Evolutionary conservation across 2,797 vertebrate species (phyloP).

Genomic region (Eulemur coronatus): DNA sequence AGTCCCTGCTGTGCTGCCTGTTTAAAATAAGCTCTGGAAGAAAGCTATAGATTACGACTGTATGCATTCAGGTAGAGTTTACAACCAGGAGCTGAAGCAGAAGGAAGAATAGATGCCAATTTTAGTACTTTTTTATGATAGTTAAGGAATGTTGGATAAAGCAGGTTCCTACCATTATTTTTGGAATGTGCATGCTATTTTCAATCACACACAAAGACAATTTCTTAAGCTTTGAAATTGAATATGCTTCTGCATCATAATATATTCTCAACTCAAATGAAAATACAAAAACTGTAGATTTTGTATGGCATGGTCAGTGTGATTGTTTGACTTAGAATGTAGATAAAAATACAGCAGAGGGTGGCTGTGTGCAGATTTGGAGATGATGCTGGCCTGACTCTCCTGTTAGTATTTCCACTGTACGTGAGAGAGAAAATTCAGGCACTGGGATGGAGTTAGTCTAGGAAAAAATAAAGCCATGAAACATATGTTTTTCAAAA

Average conservation of each 20-base stretch:
- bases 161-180: not conserved
- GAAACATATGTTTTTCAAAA: conserved; percentile 32
- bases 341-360: not conserved
- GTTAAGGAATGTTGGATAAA: not conserved
- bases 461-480: not conserved
- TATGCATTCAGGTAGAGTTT: conserved; percentile 51
- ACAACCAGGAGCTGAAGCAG: conserved; percentile 46
- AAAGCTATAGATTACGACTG: conserved; percentile 62
- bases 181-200: not conserved
- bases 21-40: conserved; percentile 61
- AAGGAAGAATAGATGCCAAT: conserved; percentile 20
- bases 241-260: not conserved
- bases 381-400: not conserved
- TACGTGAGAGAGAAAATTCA: not conserved
- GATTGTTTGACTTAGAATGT: not conserved
- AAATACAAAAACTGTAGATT: not conserved
- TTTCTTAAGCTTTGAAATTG: not conserved
- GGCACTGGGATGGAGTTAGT: not conserved
- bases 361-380: not conserved
- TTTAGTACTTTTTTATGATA: not conserved
- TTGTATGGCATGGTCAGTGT: not conserved
- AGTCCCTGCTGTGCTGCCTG: conserved; percentile 39
- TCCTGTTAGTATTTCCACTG: not conserved
- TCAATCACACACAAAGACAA: not conserved
- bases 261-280: not conserved